Evolutionary conservation across 2,888 invertebrate species (phyloP), one percentile per base, ranked within the genome.

Genomic region (Papilio protenor): DNA sequence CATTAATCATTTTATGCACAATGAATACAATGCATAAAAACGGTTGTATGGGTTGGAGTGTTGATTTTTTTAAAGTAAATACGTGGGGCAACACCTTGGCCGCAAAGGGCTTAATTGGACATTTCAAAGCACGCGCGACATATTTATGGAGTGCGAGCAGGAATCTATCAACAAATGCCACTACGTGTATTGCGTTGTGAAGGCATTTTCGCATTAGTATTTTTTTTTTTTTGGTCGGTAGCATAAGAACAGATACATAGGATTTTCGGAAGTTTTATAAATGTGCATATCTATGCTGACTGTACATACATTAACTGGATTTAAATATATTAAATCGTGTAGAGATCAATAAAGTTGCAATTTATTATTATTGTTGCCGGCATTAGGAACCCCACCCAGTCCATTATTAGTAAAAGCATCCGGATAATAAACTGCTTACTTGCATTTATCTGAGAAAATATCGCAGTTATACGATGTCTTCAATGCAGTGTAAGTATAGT

Each of bases 71-170:
- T 16, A 5, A 59, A 16, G 23, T 23, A 59, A 23, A 59, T 21
- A 47, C 11, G n/a, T n/a, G 55, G 33, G n/a, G 52, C 21, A n/a
- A 18, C 11, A 33, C n/a, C 4, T 72, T n/a, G n/a, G 12, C n/a
- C 10, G 27, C 40, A 27, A 69, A 82, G 80, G 81, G 80, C 80
- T 80, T 87, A 88, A 88, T 87, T 86, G 85, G 83, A 84, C 81
- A 81, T 84, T 84, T 88, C 87, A 86, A 82, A 83, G 86, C 77
- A 82, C 82, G 80, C 70, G 80, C 82, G 81, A 82, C 85, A 84
- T 82, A 85, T 85, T 84, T 81, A 81, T 79, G 78, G 81, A 80
- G 80, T 80, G 82, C 45, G 81, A 85, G 84, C 82, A 84, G 85
- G 85, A 84, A 82, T 84, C 81, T 84, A 84, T 86, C 85, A 76